A percentile compares a stretch with the other conserved stretches of the same genome.
These are phyloP conservation scores for Leucophenga varia DNA, from an alignment of 1,140 invertebrate genomes.

Conservation along the genomic window DNA sequence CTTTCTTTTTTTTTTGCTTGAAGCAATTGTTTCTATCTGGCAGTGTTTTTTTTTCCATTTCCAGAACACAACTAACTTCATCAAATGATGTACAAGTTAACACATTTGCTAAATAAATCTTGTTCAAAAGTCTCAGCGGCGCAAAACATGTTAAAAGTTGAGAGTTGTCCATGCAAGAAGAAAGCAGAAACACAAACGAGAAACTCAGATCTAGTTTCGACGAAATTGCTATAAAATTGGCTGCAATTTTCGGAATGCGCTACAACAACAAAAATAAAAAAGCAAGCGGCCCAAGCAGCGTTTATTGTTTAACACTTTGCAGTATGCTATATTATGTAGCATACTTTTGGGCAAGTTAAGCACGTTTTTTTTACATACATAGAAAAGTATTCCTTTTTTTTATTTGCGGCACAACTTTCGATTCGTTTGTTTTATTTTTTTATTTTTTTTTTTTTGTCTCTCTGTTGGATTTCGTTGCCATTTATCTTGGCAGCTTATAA, in stretches of 20 bases:
- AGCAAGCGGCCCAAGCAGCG: too few species aligned
- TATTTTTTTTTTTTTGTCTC: too few species aligned
- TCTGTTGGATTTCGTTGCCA: slow-evolving; percentile 38
- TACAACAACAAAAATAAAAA: too few species aligned
- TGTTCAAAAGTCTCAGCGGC: slow-evolving; percentile 38
- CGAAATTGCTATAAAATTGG: slow-evolving; percentile 55
- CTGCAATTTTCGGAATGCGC: slow-evolving; percentile 5
- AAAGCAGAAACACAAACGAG: too few species aligned
- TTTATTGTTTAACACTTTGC: too few species aligned
- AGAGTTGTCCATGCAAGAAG: background rate
- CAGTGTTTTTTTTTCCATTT: too few species aligned
- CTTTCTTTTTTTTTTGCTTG: too few species aligned
- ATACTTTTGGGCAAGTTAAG: slow-evolving; percentile 27
- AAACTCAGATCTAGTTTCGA: too few species aligned
- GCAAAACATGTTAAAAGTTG: slow-evolving; percentile 1
- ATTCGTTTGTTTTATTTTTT: slow-evolving; percentile 41
- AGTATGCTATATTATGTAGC: too few species aligned
- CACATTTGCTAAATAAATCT: slow-evolving; percentile 54
- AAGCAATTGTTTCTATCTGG: background rate
- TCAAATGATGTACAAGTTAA: slow-evolving; percentile 56
- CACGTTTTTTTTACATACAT: slow-evolving; percentile 11
- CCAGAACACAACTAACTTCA: too few species aligned
- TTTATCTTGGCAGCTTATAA: slow-evolving; percentile 54
- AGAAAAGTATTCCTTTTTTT: background rate
- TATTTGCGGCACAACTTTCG: slow-evolving; percentile 32